Evolutionary conservation across 2,113 vertebrate genomes (phyloP), one percentile per base, ranked within the genome.

Genomic region (Semicossyphus pulcher): DNA sequence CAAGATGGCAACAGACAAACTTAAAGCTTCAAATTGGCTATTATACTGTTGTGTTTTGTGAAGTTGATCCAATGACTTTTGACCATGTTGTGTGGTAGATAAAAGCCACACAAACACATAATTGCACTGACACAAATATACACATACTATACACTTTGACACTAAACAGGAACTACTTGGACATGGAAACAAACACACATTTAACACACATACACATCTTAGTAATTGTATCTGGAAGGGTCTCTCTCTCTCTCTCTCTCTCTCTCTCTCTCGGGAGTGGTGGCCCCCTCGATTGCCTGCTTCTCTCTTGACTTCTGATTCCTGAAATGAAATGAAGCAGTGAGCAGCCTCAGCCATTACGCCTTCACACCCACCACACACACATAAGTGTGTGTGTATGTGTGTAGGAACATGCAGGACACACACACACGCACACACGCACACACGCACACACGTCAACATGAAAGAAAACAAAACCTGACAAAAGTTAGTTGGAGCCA

Each of bases 231-330:
- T 56, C 29, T 70, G 15, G 56, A 37, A 23, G 63, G 54, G 39
- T n/a, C n/a, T n/a, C n/a, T n/a, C n/a, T n/a, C 21, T n/a, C 45
- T 44, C 37, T 56, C 49, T 48, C 48, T 62, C 32, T 41, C 21
- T 49, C 42, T 26, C 48, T 45, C 42, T 54, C 63, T 44, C 48
- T 59, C 1, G 20, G 52, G 52, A 69, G 25, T 52, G 14, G 15
- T 10, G 14, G 16, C 57, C 56, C 63, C 52, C 36, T 68, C 31
- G 37, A 63, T 52, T 3, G 28, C 16, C 26, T 2, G 2, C 0
- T 74, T 67, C n/a, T 36, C 36, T 72, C 69, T 81, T 29, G 67
- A 51, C 71, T 77, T 69, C 9, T 79, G 86, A 85, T 83, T 83
- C 73, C 83, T 81, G 47, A 64, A 70, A 72, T 72, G 72, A 83